Evolutionary conservation across 2,113 vertebrate species (phyloP).

Genomic region (Potamarius usumacintae): DNA sequence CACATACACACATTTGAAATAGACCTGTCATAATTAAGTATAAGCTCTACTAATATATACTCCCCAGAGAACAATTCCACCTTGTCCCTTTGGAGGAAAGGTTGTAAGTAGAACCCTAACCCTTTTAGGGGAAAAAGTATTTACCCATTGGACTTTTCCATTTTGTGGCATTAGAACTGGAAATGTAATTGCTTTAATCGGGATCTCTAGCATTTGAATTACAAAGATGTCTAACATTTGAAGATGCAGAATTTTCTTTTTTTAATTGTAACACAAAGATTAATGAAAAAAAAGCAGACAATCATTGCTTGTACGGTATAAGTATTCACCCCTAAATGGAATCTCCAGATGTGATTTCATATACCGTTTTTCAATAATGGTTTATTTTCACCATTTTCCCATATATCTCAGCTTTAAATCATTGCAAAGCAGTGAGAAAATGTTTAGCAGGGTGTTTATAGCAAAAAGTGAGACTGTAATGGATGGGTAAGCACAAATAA

Average conservation of each 20-base stretch:
- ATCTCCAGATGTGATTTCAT: background rate
- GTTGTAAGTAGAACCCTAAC: background rate
- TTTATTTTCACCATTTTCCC: background rate
- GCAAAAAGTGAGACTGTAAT: constrained; percentile 39
- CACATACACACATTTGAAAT: background rate
- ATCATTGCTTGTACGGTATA: background rate
- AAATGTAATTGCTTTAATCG: background rate
- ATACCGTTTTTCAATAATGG: background rate
- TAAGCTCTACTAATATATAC: background rate
- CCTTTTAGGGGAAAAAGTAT: background rate
- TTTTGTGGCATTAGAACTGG: background rate
- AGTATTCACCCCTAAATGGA: background rate
- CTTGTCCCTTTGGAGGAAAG: background rate
- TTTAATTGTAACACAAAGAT: background rate
- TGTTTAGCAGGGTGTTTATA: background rate
- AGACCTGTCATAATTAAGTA: background rate
- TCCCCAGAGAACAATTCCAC: background rate
- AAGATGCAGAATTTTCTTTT: background rate
- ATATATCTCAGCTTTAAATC: background rate
- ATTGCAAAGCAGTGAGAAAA: background rate
- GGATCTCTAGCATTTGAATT: background rate
- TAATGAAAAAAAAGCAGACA: background rate
- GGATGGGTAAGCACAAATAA: constrained; percentile 37
- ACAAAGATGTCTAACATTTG: background rate
- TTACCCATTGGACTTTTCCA: background rate